A percentile compares a stretch with the other conserved stretches of the same genome.
Conservation (phyloP, 2,797 vertebrate genomes). For the Hirundo rustica region DNA sequence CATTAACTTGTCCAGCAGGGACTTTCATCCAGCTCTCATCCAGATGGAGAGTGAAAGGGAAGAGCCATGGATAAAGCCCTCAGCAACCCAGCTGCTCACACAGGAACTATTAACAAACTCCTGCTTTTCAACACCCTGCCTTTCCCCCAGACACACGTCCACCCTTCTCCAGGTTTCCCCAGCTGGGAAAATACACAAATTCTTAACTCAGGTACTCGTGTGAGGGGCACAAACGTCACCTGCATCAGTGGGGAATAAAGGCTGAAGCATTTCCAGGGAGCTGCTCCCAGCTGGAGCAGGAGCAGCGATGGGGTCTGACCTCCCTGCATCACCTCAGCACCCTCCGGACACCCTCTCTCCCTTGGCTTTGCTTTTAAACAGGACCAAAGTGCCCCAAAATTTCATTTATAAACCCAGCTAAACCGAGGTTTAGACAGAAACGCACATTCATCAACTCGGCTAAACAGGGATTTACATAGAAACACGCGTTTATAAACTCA, state of each 20-base stretch:
- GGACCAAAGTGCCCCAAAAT: neutral
- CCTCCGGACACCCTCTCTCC: neutral
- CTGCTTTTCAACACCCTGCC: neutral
- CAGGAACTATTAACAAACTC: neutral
- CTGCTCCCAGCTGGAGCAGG: neutral
- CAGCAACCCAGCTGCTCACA: neutral
- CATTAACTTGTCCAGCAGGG: constrained; percentile 21
- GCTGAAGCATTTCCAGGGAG: neutral
- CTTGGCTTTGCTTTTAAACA: neutral
- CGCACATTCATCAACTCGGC: neutral
- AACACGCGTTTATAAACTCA: neutral
- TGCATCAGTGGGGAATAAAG: neutral
- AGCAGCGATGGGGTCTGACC: neutral
- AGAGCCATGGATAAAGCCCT: neutral
- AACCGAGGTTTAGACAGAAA: neutral
- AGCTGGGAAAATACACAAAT: neutral
- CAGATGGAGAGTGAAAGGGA: constrained; percentile 48
- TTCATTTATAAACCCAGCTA: no score
- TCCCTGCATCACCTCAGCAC: neutral
- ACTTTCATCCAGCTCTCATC: neutral
- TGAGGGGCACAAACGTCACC: neutral
- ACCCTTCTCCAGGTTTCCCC: neutral
- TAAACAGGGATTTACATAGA: accelerated
- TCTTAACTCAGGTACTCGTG: neutral
- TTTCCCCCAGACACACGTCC: neutral